A percentile compares a stretch with the other conserved stretches of the same genome.
Conservation (phyloP, 1,140 invertebrate species). For the Pentalonia nigronervosa region DNA sequence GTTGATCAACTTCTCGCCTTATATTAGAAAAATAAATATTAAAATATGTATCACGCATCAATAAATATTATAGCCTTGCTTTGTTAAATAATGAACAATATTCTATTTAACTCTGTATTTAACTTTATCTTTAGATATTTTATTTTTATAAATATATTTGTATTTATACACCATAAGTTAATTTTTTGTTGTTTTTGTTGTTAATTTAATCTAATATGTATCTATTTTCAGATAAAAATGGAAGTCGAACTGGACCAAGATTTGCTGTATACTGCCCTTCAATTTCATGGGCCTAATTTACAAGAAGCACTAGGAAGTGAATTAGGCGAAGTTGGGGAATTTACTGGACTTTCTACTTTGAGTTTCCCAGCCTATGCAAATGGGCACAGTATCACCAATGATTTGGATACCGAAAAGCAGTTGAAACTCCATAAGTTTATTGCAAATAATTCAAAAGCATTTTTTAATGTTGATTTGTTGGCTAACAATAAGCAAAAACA, state of each 20-base stretch:
- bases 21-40: neutral
- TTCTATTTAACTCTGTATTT: neutral
- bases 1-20: constrained; percentile 56
- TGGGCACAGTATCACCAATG: constrained; percentile 25
- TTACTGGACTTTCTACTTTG: constrained; percentile 32
- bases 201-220: neutral
- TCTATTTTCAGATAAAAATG: constrained; percentile 55
- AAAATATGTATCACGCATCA: neutral
- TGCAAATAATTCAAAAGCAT: constrained; percentile 49
- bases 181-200: neutral
- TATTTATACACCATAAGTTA: neutral
- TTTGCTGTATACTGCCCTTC: constrained; percentile 34
- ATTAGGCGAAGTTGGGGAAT: neutral
- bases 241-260: constrained; percentile 45
- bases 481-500: constrained; percentile 37
- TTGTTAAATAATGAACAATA: neutral
- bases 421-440: constrained; percentile 42
- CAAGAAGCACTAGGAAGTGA: constrained; percentile 41
- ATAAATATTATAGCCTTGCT: constrained; percentile 5
- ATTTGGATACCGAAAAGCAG: constrained; percentile 50
- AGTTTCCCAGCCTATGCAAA: constrained; percentile 45
- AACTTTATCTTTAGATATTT: neutral
- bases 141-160: constrained; percentile 19
- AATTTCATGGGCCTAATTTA: constrained; percentile 50
- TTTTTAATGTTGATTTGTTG: constrained; percentile 50